Percentiles rank a stretch among this genome's conserved stretches.
These are phyloP conservation scores for Periophthalmus modestus DNA, from an alignment of 2,113 vertebrate genomes.

Conservation along the genomic window DNA sequence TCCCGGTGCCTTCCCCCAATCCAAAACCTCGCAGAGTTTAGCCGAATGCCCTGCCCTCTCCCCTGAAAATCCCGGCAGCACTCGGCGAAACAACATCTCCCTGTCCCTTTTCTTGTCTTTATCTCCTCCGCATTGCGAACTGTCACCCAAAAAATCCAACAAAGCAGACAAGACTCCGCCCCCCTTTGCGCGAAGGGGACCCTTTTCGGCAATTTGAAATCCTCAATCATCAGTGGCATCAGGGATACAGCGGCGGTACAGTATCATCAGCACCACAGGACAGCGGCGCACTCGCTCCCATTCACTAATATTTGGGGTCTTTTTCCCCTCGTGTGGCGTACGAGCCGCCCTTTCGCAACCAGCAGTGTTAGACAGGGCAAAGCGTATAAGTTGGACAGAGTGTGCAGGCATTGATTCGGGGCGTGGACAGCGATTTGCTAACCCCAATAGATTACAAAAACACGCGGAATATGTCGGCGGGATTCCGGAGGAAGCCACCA, in stretches of 20 bases:
- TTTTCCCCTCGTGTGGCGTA: background rate
- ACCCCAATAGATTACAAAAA: background rate
- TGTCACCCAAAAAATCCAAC: conserved; percentile 63
- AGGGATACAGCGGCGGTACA: conserved; percentile 44
- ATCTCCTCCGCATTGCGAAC: conserved; percentile 57
- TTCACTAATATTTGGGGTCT: background rate
- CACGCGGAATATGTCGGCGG: background rate
- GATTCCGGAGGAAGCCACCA: background rate
- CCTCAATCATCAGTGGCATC: conserved; percentile 58
- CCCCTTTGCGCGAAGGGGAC: conserved; percentile 57
- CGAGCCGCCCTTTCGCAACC: background rate
- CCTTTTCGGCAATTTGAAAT: conserved; percentile 43
- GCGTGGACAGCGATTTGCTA: background rate
- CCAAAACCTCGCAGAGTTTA: conserved; percentile 53
- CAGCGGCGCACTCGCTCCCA: background rate
- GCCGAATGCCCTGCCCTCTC: conserved; percentile 50
- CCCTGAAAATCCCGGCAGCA: conserved; percentile 31
- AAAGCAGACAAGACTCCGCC: too few relatives aligned
- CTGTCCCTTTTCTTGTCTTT: background rate
- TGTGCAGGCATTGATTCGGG: conserved; percentile 6
- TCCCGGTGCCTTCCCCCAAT: conserved; percentile 5
- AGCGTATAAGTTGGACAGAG: background rate
- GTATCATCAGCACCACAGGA: conserved; percentile 28
- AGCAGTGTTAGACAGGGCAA: background rate
- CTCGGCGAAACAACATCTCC: conserved; percentile 57